Conservation (phyloP, 2,888 invertebrate genomes). For the Plusia festucae region DNA sequence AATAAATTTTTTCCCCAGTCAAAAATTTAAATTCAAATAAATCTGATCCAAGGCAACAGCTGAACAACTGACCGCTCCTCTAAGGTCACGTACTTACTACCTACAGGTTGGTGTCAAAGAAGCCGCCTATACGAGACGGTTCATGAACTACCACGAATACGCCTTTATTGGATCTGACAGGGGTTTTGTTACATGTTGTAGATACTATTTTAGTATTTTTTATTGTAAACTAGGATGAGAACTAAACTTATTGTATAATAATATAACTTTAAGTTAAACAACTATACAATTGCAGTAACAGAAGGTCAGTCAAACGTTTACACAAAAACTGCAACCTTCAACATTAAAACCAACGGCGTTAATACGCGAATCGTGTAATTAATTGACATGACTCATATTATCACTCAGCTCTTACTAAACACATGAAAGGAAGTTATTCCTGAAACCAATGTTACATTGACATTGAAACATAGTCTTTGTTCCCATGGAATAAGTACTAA, state of each 20-base stretch:
- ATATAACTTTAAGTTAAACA: too few species aligned
- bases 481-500: too few species aligned
- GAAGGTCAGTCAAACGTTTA: neutral
- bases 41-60: too few species aligned
- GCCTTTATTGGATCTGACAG: too few species aligned
- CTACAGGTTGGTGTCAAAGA: too few species aligned
- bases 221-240: neutral
- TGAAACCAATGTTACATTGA: neutral
- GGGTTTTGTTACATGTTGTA: too few species aligned
- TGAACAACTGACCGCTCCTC: too few species aligned
- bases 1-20: too few species aligned
- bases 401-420: neutral
- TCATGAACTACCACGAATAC: too few species aligned
- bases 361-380: neutral
- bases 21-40: too few species aligned
- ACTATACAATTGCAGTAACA: neutral
- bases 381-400: constrained; percentile 6
- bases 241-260: neutral
- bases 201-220: neutral
- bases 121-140: too few species aligned
- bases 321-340: neutral
- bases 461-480: neutral
- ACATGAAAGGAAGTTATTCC: neutral
- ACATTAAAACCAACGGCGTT: neutral
- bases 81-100: too few species aligned